Evolutionary conservation across 2,797 vertebrate species (phyloP), one percentile per base, ranked within the genome.

Genomic region (Coracias cyanogaster): DNA sequence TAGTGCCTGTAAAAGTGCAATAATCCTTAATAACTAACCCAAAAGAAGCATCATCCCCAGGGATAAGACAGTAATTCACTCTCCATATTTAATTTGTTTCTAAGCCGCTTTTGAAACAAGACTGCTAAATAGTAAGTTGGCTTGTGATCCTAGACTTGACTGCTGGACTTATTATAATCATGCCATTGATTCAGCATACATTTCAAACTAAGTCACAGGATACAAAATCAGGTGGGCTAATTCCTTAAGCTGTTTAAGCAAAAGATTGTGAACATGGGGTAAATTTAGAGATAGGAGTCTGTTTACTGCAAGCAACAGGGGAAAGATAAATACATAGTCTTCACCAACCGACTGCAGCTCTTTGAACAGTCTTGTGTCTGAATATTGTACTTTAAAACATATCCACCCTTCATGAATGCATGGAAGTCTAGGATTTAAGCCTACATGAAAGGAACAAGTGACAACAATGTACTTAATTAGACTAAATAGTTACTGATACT

Each of bases 1-100:
- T n/a, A 95, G 89, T 93, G 94, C 90, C 94, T 94, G 90, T 94
- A 94, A 95, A 98, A 96, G 85, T 97, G 96, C 94, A 97, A 92
- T 84, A 93, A 95, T 94, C 94, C 90, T 95, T 95, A 96, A 95
- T 96, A 82, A 82, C 87, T 93, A 97, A 96, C 94, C 87, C 22
- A 55, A 97, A 97, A 97, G 94, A 92, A 52, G 72, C 81, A 85
- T 93, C 80, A 95, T 96, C 93, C 94, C 92, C 71, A 88, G 82
- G 90, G 91, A 97, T 78, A 94, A 91, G 91, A 97, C 9, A 17
- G 88, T 93, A 97, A 96, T 94, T 94, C 82, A 90, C 86, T 86
- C 95, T 96, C 90, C 89, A 77, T 89, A 89, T 96, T 97, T 96
- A 97, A 95, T 93, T 97, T 87, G 70, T 87, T 96, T 94, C 93